Evolutionary conservation across 2,113 vertebrate genomes (phyloP).

Genomic region (Uria lomvia): DNA sequence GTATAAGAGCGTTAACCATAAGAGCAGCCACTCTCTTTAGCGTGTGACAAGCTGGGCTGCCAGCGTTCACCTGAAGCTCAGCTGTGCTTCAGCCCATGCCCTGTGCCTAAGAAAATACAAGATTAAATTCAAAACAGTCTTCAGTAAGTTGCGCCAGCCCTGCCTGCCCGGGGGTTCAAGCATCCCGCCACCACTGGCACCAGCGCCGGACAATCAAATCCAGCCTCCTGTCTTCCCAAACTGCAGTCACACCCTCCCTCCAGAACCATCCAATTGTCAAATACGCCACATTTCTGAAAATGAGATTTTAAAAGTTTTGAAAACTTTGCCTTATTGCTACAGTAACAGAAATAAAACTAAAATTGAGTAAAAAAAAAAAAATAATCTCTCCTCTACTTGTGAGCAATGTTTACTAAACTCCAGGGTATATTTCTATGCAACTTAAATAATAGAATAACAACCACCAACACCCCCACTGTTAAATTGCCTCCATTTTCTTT

Average conservation of each 20-base stretch:
- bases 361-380: neutral
- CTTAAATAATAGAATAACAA: neutral
- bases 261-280: neutral
- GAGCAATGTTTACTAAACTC: neutral
- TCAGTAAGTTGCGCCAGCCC: neutral
- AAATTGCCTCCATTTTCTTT: neutral
- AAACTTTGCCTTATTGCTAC: neutral
- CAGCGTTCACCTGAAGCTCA: neutral
- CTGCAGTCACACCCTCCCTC: neutral
- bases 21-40: neutral
- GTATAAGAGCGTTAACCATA: fast-evolving
- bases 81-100: neutral
- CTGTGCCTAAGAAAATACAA: neutral
- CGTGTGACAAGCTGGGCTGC: neutral
- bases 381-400: neutral
- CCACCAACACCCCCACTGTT: neutral
- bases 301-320: neutral
- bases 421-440: neutral
- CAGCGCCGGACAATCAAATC: neutral
- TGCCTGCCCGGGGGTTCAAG: neutral
- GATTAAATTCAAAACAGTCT: neutral
- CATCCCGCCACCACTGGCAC: fast-evolving
- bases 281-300: neutral
- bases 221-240: neutral
- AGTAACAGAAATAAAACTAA: neutral